A percentile compares a stretch with the other conserved stretches of the same genome.
Evolutionary conservation across 2,113 vertebrate genomes (phyloP).

Genomic region (Erythrocebus patas): DNA sequence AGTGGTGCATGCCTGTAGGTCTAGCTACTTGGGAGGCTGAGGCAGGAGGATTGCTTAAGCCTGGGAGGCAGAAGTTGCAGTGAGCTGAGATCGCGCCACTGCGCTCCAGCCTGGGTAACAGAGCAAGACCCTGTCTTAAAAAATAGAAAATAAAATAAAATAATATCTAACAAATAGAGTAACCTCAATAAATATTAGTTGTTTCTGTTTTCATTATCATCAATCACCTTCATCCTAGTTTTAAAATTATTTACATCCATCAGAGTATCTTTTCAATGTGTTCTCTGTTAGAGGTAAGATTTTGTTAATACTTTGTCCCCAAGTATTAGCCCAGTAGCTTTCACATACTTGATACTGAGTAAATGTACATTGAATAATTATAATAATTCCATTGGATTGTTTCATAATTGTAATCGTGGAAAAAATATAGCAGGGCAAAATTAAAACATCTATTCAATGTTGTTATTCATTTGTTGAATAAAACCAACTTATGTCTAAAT

Average conservation of each 20-base stretch:
- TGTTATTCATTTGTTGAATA: constrained; percentile 5
- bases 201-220: not conserved
- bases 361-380: not conserved
- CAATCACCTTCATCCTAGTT: not conserved
- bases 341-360: not conserved
- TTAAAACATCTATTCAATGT: not conserved
- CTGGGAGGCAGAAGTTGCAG: too few relatives aligned
- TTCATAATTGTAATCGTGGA: not conserved
- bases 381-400: not conserved
- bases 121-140: too few relatives aligned
- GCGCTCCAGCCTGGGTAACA: too few relatives aligned
- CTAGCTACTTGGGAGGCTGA: too few relatives aligned
- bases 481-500: constrained; percentile 6
- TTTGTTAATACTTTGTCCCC: not conserved
- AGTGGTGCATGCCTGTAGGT: too few relatives aligned
- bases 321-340: not conserved
- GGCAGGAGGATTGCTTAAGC: too few relatives aligned
- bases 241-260: not conserved
- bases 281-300: not conserved
- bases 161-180: not conserved
- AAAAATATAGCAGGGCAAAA: not conserved
- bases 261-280: not conserved
- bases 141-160: not conserved
- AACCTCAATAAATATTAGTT: not conserved
- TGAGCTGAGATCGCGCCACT: too few relatives aligned